Evolutionary conservation across 2,888 invertebrate genomes (phyloP).

Genomic region (Ophioninae sp.): DNA sequence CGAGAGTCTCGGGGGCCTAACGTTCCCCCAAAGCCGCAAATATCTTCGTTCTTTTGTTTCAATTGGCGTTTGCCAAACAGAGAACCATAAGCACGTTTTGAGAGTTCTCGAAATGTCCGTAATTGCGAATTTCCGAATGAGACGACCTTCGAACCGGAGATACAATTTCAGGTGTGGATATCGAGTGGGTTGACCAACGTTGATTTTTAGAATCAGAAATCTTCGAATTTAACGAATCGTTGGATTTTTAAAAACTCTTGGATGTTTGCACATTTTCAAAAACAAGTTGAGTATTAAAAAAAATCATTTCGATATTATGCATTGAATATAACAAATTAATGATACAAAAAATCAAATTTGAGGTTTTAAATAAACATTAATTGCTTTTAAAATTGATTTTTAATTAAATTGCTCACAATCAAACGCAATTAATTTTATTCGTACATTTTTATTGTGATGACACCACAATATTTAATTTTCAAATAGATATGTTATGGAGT

Average conservation of each 20-base stretch:
- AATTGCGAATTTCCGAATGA: not conserved
- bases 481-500: not conserved
- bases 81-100: not conserved
- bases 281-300: not conserved
- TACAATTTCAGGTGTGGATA: not conserved
- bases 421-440: not conserved
- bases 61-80: conserved; percentile 31
- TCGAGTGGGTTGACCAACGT: not conserved
- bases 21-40: conserved; percentile 23
- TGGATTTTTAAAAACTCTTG: too few species aligned
- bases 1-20: conserved; percentile 65
- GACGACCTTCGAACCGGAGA: not conserved
- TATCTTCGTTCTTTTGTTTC: conserved; percentile 19
- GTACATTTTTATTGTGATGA: not conserved
- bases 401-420: not conserved
- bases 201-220: not conserved
- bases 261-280: too few species aligned
- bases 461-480: not conserved
- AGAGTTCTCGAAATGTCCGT: not conserved
- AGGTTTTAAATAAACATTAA: not conserved
- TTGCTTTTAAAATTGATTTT: not conserved
- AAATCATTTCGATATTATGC: not conserved
- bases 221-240: too few species aligned
- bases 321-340: not conserved
- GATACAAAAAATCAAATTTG: not conserved